Conservation (phyloP, 2,113 vertebrate species). For the Sylvia atricapilla region DNA sequence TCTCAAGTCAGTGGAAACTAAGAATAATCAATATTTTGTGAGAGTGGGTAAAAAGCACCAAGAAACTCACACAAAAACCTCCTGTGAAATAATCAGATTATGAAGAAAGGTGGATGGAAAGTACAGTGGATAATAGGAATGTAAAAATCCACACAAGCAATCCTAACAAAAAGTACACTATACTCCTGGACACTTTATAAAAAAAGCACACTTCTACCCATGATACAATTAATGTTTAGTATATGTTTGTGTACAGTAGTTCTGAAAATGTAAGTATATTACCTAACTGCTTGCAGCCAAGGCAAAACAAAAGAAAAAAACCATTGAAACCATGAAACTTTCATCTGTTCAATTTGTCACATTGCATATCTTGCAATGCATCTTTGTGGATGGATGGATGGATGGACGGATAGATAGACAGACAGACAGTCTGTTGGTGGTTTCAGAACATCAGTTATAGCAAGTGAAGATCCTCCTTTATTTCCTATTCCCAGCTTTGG, state of each 20-base stretch:
- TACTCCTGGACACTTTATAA: neutral
- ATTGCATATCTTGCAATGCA: neutral
- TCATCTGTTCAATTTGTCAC: neutral
- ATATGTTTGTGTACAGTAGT: neutral
- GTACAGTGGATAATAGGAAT: neutral
- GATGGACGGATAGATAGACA: neutral
- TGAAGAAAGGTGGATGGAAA: neutral
- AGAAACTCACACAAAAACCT: neutral
- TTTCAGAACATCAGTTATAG: neutral
- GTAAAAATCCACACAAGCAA: neutral
- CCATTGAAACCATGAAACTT: neutral
- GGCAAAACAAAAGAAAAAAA: neutral
- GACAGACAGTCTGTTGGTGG: neutral
- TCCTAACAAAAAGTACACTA: neutral
- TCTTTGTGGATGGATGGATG: neutral
- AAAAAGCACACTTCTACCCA: neutral
- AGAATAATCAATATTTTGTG: neutral
- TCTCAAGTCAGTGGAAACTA: neutral
- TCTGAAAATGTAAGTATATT: neutral
- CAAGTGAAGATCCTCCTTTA: neutral
- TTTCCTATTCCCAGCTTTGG: neutral
- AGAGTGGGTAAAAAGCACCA: neutral
- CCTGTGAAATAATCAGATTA: neutral
- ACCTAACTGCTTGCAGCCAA: neutral
- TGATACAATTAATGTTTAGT: neutral